Percentiles rank a stretch among this genome's conserved stretches.
Evolutionary conservation across 2,113 vertebrate species (phyloP).

Genomic region (Salvator merianae): DNA sequence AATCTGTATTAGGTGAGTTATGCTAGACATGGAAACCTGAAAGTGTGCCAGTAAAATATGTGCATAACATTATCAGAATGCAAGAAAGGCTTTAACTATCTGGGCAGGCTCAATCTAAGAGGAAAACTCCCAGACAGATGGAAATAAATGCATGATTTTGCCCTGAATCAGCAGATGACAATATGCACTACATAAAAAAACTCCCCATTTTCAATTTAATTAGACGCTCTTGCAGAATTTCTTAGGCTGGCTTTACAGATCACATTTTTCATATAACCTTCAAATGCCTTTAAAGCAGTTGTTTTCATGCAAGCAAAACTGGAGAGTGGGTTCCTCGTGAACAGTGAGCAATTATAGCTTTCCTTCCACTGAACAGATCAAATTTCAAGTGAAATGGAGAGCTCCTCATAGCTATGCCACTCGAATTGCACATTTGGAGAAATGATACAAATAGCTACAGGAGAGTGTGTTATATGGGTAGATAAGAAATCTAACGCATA

Average conservation of each 20-base stretch:
- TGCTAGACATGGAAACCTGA: neutral
- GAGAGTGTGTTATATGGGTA: conserved; percentile 18
- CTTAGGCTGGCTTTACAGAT: neutral
- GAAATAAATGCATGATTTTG: neutral
- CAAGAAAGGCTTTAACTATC: too few species aligned
- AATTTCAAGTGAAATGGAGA: conserved; percentile 20
- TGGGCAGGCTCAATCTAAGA: too few species aligned
- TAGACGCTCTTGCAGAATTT: neutral
- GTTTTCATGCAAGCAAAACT: neutral
- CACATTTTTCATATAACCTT: neutral
- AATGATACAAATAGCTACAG: conserved; percentile 29
- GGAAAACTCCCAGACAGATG: neutral
- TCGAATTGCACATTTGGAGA: neutral
- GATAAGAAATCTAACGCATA: neutral
- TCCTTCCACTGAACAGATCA: conserved; percentile 23
- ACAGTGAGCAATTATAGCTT: neutral
- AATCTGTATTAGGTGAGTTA: too few species aligned
- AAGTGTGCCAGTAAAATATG: neutral
- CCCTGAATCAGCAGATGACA: neutral
- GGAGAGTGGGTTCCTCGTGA: neutral
- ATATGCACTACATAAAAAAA: too few species aligned
- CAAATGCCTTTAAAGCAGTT: conserved; percentile 7
- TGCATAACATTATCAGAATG: neutral
- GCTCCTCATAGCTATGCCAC: neutral
- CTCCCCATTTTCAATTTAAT: neutral